These are phyloP conservation scores for Stenopsyche tienmushanensis DNA, from an alignment of 1,140 invertebrate species.

Conservation along the genomic window DNA sequence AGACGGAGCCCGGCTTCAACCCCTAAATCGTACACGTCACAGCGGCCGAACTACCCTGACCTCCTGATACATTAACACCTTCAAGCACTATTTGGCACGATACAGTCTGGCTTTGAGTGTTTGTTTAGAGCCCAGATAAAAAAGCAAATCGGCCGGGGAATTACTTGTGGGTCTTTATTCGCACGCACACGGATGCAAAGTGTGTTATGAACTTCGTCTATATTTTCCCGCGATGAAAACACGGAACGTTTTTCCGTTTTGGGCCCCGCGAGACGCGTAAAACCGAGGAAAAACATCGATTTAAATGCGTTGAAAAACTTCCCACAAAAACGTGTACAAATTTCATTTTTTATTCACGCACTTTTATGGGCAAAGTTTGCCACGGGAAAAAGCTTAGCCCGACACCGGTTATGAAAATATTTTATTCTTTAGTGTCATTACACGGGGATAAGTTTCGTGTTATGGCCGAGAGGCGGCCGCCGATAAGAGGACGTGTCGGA, in stretches of 20 bases:
- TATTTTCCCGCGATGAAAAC: background rate
- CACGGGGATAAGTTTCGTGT: background rate
- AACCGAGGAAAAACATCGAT: constrained; percentile 10
- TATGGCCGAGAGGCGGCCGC: background rate
- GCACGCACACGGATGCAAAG: no score
- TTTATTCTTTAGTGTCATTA: constrained; percentile 18
- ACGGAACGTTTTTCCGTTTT: constrained; percentile 1
- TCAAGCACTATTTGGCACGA: constrained; percentile 23
- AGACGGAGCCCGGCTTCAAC: background rate
- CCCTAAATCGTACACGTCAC: constrained; percentile 14
- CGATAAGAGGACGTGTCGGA: background rate
- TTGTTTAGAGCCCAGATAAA: constrained; percentile 12
- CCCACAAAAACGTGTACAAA: background rate
- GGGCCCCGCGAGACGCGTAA: background rate
- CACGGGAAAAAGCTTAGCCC: background rate
- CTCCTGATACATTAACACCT: constrained; percentile 28
- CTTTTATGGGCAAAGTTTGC: constrained; percentile 1
- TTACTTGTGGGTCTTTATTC: no score
- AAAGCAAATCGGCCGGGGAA: no score
- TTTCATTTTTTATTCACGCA: constrained; percentile 22
- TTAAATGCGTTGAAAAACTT: constrained; percentile 10
- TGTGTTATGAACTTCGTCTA: no score
- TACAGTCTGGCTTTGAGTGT: constrained; percentile 13
- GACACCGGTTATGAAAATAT: background rate
- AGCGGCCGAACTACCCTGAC: constrained; percentile 19